Evolutionary conservation across 2,888 invertebrate genomes (phyloP), one percentile per base, ranked within the genome.

Genomic region (Leptopilina myrica): DNA sequence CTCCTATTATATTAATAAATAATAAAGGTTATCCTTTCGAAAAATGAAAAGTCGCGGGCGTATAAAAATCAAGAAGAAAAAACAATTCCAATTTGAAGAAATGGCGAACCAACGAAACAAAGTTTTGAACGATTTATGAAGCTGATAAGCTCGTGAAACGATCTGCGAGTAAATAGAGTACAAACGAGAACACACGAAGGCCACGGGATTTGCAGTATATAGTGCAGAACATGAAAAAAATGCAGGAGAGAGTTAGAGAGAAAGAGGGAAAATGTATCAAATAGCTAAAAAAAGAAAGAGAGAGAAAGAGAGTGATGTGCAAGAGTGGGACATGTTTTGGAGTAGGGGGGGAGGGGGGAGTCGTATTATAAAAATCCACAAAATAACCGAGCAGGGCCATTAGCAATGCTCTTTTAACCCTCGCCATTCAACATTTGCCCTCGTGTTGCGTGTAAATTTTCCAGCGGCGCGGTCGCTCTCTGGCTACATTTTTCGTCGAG

Each of bases 331-430:
- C 33, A 33, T 33, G 33, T 33, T 33, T 33, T 33, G 33, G 33
- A 33, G 20, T 20, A 20, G 20, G 20, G 65, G 76, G 83, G 81
- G 83, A 83, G 81, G 83, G 85, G 79, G 83, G 80, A 78, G 80
- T 87, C 87, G 90, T 90, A 90, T 90, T 90, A 91, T 90, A 91
- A 91, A 91, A 91, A 91, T 91, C 91, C 91, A 90, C 91, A 91
- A 91, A 91, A 91, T 91, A 91, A 91, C 91, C 90, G 89, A 90
- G 90, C 90, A 89, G 89, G 90, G 90, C 89, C 91, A 91, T 91
- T 91, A 91, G 91, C 90, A 87, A 91, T 91, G 91, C 91, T 91
- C 91, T 91, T 91, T 91, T 91, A 91, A 90, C 91, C 89, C 88
- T 88, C 87, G 87, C 86, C 86, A 90, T 90, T 90, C 89, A 90